Evolutionary conservation across 1,140 invertebrate genomes (phyloP).

Genomic region (Listronotus oregonensis): DNA sequence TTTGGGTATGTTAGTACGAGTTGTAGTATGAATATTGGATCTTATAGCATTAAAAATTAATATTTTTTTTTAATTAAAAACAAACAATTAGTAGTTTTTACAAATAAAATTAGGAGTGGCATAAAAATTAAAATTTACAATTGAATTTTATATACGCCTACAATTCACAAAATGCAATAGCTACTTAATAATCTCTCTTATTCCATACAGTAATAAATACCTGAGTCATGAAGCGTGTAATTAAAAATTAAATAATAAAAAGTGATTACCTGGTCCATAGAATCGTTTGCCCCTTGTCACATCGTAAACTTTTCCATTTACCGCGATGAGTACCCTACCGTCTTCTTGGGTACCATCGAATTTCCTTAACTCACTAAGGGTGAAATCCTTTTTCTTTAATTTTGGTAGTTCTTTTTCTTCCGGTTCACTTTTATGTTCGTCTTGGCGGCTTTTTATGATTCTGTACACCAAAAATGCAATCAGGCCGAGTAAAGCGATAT

Average conservation of each 20-base stretch:
- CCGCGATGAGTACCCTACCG: slow-evolving; percentile 87
- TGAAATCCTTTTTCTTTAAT: slow-evolving; percentile 90
- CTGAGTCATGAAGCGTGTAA: background rate
- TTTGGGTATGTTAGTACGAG: too few relatives aligned
- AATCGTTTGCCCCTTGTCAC: slow-evolving; percentile 83
- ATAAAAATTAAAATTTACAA: too few relatives aligned
- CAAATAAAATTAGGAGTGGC: too few relatives aligned
- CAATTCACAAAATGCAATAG: too few relatives aligned
- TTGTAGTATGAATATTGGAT: too few relatives aligned
- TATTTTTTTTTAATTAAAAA: too few relatives aligned
- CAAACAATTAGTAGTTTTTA: too few relatives aligned
- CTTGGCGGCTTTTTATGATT: slow-evolving; percentile 72
- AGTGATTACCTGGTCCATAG: slow-evolving; percentile 84
- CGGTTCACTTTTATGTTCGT: slow-evolving; percentile 54
- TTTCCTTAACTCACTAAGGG: slow-evolving; percentile 81
- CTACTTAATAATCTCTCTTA: too few relatives aligned
- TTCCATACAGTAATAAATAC: too few relatives aligned
- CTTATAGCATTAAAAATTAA: too few relatives aligned
- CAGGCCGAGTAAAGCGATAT: slow-evolving; percentile 74
- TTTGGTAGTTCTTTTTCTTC: slow-evolving; percentile 74
- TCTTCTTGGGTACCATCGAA: slow-evolving; percentile 85
- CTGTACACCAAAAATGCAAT: slow-evolving; percentile 86
- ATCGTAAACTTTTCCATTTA: slow-evolving; percentile 80
- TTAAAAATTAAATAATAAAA: background rate
- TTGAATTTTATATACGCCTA: too few relatives aligned